Evolutionary conservation across 2,113 vertebrate species (phyloP), one percentile per base, ranked within the genome.

Genomic region (Nanorana parkeri): DNA sequence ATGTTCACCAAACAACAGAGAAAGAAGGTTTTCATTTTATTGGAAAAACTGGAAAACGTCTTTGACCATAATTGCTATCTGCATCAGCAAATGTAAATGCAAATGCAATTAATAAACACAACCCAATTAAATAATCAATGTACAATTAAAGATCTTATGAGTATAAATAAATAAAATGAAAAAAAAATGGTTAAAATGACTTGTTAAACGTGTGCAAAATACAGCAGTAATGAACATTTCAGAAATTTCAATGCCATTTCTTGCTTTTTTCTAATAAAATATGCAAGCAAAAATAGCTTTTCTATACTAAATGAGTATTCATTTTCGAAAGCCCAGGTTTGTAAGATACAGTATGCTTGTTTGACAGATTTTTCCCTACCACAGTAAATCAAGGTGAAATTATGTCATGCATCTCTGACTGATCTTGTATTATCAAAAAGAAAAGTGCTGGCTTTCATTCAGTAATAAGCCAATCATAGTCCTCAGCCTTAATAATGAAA

Each of bases 401-500:
- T 87, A 72, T 83, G 83, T 87, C 15, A 76, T 87, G 84, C 21
- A 83, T 88, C 89, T 90, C 89, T 86, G 83, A 85, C 84, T 83
- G 85, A 79, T 87, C 68, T 88, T 76, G 75, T 85, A 83, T 74
- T 89, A 79, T 81, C 84, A 52, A 0, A 7, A 68, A 86, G 80
- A 87, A 63, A 88, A 88, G 85, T 83, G n/a, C 67, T 79, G 66
- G 73, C 66, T 87, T 88, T 78, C 86, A 81, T 87, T 20, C 63
- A 76, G 80, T 84, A 88, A 89, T 88, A 88, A 88, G 83, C 83
- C 86, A 88, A 84, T 91, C 80, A 82, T 63, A 71, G 11, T 23
- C 86, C 55, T 85, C 85, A 72, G 67, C 82, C 77, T 86, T 86
- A 88, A 86, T 87, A 88, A 84, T 82, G 58, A 87, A 90, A 91